Evolutionary conservation across 2,797 vertebrate species (phyloP).

Genomic region (Sebastiscus tertius): DNA sequence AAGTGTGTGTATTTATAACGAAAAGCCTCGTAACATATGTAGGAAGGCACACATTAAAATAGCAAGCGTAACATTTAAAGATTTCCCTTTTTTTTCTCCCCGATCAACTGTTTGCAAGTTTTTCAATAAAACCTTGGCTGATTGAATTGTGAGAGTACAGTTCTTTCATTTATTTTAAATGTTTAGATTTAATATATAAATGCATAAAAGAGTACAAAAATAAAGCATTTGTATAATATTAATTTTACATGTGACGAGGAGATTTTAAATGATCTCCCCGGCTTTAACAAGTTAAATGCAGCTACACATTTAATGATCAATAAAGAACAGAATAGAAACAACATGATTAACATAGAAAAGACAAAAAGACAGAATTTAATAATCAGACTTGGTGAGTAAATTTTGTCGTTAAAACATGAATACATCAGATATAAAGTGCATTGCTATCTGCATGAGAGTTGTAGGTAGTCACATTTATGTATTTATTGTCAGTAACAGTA

Average conservation of each 20-base stretch:
- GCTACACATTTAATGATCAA: constrained; percentile 54
- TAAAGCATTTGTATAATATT: constrained; percentile 79
- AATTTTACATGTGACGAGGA: constrained; percentile 64
- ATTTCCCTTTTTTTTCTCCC: constrained; percentile 32
- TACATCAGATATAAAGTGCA: constrained; percentile 82
- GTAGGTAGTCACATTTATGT: constrained; percentile 60
- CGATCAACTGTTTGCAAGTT: constrained; percentile 33
- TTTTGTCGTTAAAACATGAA: constrained; percentile 58
- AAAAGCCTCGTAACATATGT: constrained; percentile 4
- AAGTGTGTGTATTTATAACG: constrained; percentile 16
- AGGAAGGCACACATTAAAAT: constrained; percentile 31
- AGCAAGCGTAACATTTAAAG: constrained; percentile 12
- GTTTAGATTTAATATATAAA: constrained; percentile 68
- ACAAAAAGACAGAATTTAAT: constrained; percentile 49
- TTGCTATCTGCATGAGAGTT: constrained; percentile 71
- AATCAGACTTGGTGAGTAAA: constrained; percentile 35
- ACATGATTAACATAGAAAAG: constrained; percentile 2
- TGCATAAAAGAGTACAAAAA: constrained; percentile 81
- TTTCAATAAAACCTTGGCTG: constrained; percentile 39
- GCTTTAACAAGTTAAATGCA: constrained; percentile 46
- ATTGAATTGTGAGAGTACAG: constrained; percentile 63
- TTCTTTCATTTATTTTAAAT: constrained; percentile 67
- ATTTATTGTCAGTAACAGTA: constrained; percentile 24
- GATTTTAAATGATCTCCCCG: constrained; percentile 35
- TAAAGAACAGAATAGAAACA: constrained; percentile 29